A percentile compares a stretch with the other conserved stretches of the same genome.
phyloP scores from a whole-genome alignment of 2,888 invertebrate genomes.

The Tryphoninae sp. region DNA sequence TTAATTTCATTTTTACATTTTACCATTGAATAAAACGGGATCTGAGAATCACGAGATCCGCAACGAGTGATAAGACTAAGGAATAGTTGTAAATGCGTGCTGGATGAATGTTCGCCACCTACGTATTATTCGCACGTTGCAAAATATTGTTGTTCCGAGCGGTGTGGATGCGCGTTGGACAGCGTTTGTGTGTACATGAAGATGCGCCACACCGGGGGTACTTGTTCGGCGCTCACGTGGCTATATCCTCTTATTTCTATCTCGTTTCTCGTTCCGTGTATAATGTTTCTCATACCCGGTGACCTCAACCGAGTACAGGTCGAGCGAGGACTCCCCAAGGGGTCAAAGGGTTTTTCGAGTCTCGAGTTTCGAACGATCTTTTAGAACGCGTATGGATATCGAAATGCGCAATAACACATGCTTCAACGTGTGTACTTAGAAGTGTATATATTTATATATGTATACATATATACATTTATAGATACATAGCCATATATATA shows the following conservation, averaged over 20 bases:
- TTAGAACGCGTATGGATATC: slow-evolving; percentile 48
- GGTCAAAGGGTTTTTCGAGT: slow-evolving; percentile 60
- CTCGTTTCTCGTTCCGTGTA: slow-evolving; percentile 41
- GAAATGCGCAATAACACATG: slow-evolving; percentile 46
- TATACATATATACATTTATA: neutral
- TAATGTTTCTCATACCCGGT: slow-evolving; percentile 46
- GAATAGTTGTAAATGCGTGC: slow-evolving; percentile 38
- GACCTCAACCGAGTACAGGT: slow-evolving; percentile 30
- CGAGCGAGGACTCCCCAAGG: slow-evolving; percentile 44
- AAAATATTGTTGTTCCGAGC: slow-evolving; percentile 30
- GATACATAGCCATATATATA: neutral
- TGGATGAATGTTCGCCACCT: slow-evolving; percentile 23
- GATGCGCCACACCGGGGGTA: neutral
- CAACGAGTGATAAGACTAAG: slow-evolving; percentile 33
- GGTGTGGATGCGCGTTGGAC: slow-evolving; percentile 10
- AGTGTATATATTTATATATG: neutral
- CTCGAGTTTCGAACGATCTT: slow-evolving; percentile 60
- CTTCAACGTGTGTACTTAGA: neutral
- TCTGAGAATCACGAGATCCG: slow-evolving; percentile 19
- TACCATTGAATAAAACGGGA: slow-evolving; percentile 12
- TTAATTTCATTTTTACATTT: slow-evolving; percentile 30
- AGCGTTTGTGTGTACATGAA: slow-evolving; percentile 12
- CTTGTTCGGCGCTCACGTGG: slow-evolving; percentile 27
- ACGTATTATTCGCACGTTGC: slow-evolving; percentile 35
- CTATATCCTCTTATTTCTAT: slow-evolving; percentile 19